These are phyloP conservation scores for Nephotettix cincticeps DNA, from an alignment of 1,140 invertebrate species.

Conservation along the genomic window DNA sequence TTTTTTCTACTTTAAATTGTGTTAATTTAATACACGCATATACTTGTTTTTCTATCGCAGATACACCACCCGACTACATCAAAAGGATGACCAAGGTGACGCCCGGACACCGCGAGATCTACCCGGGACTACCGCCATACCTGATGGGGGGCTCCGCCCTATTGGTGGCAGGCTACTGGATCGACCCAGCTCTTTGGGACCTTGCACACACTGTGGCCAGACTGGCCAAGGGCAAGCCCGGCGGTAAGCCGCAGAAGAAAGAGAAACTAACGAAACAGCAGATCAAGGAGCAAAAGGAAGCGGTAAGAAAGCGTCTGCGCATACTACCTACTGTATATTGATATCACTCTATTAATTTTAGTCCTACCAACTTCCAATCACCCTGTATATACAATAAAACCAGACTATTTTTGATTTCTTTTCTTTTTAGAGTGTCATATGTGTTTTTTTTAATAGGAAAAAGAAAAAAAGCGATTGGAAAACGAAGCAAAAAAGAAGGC, in stretches of 20 bases:
- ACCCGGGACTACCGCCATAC: slow-evolving; percentile 2
- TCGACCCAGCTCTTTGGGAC: slow-evolving; percentile 1
- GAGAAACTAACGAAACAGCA: slow-evolving; percentile 18
- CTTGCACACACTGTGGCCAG: slow-evolving; percentile 5
- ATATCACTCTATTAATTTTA: too few species aligned
- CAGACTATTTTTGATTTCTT: too few species aligned
- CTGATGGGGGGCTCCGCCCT: slow-evolving; percentile 12
- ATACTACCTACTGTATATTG: too few species aligned
- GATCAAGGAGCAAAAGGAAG: slow-evolving; percentile 22
- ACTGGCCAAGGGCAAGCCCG: neutral
- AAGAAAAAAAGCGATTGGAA: slow-evolving; percentile 15
- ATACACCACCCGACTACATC: neutral
- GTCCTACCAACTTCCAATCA: too few species aligned
- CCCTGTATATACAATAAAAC: too few species aligned
- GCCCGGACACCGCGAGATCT: neutral
- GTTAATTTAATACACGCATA: too few species aligned
- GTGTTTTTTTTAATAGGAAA: too few species aligned
- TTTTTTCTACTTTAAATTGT: too few species aligned
- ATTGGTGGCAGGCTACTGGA: neutral
- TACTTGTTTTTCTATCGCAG: neutral
- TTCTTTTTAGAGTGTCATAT: too few species aligned
- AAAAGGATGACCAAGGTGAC: neutral
- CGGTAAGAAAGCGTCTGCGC: too few species aligned
- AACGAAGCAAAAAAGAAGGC: slow-evolving; percentile 33
- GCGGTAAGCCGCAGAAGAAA: slow-evolving; percentile 2